Percentiles rank a stretch among this genome's conserved stretches.
These are phyloP conservation scores for Drosophila suzukii DNA, from an alignment of 1,140 invertebrate genomes.

Conservation along the genomic window DNA sequence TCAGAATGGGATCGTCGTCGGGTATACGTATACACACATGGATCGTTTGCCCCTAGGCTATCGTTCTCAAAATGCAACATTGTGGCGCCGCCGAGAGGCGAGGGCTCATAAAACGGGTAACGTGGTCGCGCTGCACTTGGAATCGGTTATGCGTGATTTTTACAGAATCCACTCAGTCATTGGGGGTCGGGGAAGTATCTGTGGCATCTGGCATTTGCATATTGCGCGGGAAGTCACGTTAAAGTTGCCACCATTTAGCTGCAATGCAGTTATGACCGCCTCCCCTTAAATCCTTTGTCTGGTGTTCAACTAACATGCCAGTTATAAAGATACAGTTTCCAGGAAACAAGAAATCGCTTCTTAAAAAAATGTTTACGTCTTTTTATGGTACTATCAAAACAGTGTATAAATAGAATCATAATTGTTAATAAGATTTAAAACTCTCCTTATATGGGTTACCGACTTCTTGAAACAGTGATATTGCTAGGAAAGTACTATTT, in stretches of 20 bases:
- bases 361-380: neutral
- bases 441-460: no score
- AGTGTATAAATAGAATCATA: neutral
- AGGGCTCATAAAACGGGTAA: slow-evolving; percentile 55
- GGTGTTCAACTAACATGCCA: neutral
- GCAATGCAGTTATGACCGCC: neutral
- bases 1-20: slow-evolving; percentile 13
- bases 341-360: neutral
- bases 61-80: slow-evolving; percentile 53
- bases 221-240: slow-evolving; percentile 37
- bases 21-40: slow-evolving; percentile 32
- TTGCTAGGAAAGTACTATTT: no score
- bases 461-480: no score
- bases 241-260: slow-evolving; percentile 30
- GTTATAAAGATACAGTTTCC: neutral
- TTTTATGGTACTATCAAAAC: neutral
- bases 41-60: slow-evolving; percentile 19
- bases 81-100: slow-evolving; percentile 55
- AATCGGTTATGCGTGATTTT: slow-evolving; percentile 69
- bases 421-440: no score
- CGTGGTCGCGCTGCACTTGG: slow-evolving; percentile 51
- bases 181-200: neutral
- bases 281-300: neutral
- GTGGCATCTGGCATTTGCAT: slow-evolving; percentile 41
- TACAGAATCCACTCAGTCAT: slow-evolving; percentile 46